Percentiles rank a stretch among this genome's conserved stretches.
Evolutionary conservation across 1,140 invertebrate species (phyloP).

Genomic region (Heliconius hewitsoni): DNA sequence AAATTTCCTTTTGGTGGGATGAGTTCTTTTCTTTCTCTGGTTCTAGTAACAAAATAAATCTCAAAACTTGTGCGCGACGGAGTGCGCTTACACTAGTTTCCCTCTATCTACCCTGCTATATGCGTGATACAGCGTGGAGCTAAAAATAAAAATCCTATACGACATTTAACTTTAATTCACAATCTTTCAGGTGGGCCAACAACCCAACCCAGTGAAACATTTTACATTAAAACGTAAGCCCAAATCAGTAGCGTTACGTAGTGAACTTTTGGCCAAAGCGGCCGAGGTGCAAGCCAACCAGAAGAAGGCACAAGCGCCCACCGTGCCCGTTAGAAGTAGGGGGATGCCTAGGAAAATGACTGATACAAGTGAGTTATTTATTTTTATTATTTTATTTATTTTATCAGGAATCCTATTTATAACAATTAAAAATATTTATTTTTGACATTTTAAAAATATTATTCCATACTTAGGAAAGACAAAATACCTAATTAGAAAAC

Average conservation of each 20-base stretch:
- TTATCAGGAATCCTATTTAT: too few relatives aligned
- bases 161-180: not conserved
- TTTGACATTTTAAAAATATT: too few relatives aligned
- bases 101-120: not conserved
- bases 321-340: conserved; percentile 93
- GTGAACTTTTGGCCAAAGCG: conserved; percentile 95
- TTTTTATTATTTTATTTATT: too few relatives aligned
- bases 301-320: conserved; percentile 93
- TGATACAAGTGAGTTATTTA: conserved; percentile 88
- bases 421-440: too few relatives aligned
- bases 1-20: too few relatives aligned
- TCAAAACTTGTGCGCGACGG: too few relatives aligned
- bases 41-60: too few relatives aligned
- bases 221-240: conserved; percentile 97
- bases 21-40: too few relatives aligned
- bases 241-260: conserved; percentile 94
- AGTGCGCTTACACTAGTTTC: too few relatives aligned
- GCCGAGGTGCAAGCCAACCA: conserved; percentile 93
- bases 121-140: not conserved
- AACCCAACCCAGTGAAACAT: conserved; percentile 88
- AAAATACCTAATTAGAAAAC: too few relatives aligned
- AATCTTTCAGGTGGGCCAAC: conserved; percentile 69
- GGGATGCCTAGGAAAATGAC: conserved; percentile 98
- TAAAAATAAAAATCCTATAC: not conserved
- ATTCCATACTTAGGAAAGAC: too few relatives aligned